Percentiles rank a stretch among this genome's conserved stretches.
phyloP scores from a whole-genome alignment of 2,797 vertebrate species.

The Helarctos malayanus region DNA sequence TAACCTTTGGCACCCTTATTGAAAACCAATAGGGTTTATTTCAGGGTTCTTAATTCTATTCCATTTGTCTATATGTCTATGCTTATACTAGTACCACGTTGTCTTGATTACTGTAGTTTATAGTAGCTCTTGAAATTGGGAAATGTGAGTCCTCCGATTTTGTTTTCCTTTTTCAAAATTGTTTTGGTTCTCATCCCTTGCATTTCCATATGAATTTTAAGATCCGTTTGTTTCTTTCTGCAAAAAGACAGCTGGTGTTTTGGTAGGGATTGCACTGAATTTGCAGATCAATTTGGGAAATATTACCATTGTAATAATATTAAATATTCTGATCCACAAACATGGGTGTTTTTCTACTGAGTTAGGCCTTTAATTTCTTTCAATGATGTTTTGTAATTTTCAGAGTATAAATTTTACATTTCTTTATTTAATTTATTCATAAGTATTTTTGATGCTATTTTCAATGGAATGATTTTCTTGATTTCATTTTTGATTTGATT shows the following conservation, averaged over 20 bases:
- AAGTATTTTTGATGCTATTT: background rate
- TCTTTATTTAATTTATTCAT: background rate
- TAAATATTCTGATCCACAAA: background rate
- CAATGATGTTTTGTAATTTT: background rate
- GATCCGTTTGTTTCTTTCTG: background rate
- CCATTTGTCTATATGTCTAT: background rate
- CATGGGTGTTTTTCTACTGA: background rate
- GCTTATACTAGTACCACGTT: background rate
- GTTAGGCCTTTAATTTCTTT: slow-evolving; percentile 6
- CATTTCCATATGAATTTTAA: background rate
- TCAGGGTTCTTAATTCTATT: background rate
- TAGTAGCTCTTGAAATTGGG: background rate
- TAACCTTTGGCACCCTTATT: background rate
- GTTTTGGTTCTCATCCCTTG: background rate
- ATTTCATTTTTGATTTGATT: slow-evolving; percentile 6
- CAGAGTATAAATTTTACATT: background rate
- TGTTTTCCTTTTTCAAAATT: background rate
- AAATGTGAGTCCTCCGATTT: background rate
- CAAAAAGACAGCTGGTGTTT: background rate
- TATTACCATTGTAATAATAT: background rate
- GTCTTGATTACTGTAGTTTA: background rate
- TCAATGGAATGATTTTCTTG: slow-evolving; percentile 19
- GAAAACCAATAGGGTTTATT: background rate
- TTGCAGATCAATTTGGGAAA: background rate
- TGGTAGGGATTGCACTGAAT: background rate